Conservation (phyloP, 2,888 invertebrate genomes). For the Xylocampa areola region DNA sequence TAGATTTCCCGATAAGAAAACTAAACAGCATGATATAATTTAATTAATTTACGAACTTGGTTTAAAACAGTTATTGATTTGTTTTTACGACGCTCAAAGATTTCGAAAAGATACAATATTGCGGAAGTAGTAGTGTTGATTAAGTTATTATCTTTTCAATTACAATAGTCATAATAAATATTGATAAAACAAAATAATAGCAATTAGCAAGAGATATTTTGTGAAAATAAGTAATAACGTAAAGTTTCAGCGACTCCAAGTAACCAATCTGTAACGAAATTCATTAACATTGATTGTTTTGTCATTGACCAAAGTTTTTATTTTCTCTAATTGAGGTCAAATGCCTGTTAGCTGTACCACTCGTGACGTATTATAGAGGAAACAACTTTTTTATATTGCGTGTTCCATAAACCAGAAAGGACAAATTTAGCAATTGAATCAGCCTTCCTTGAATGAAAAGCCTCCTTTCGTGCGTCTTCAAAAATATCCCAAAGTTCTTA, state of each 20-base stretch:
- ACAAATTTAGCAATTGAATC: slow-evolving; percentile 29
- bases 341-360: slow-evolving; percentile 76
- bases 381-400: slow-evolving; percentile 69
- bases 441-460: too few species aligned
- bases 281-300: slow-evolving; percentile 82
- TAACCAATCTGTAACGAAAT: slow-evolving; percentile 71
- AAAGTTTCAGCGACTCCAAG: slow-evolving; percentile 39
- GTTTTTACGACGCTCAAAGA: too few species aligned
- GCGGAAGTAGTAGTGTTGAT: slow-evolving; percentile 17
- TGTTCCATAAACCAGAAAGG: slow-evolving; percentile 60
- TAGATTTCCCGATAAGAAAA: too few species aligned
- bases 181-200: slow-evolving; percentile 41
- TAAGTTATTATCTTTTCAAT: slow-evolving; percentile 14
- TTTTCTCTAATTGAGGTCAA: slow-evolving; percentile 84
- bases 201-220: slow-evolving; percentile 25
- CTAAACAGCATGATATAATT: too few species aligned
- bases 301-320: slow-evolving; percentile 82
- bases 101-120: too few species aligned
- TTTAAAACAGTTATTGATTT: too few species aligned
- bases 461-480: too few species aligned
- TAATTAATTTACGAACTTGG: too few species aligned
- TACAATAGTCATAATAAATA: slow-evolving; percentile 14
- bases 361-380: slow-evolving; percentile 70
- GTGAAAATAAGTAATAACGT: slow-evolving; percentile 38
- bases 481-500: too few species aligned